Conservation (phyloP, 2,888 invertebrate species). For the Platycheirus albimanus region DNA sequence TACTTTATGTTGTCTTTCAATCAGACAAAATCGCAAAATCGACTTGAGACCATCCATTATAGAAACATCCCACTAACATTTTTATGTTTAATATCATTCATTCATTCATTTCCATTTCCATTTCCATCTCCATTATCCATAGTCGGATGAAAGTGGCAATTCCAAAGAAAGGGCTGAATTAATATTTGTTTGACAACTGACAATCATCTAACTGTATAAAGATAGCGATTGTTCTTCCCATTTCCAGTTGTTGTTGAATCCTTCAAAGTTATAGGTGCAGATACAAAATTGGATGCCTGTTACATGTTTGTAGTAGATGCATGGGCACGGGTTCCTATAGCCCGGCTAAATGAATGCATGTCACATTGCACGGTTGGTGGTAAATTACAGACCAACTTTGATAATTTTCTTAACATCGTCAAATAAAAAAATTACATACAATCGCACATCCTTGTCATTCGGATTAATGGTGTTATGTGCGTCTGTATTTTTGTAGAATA, state of each 20-base stretch:
- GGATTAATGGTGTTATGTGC: conserved; percentile 29
- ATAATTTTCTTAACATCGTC: conserved; percentile 32
- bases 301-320: conserved; percentile 8
- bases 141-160: conserved; percentile 43
- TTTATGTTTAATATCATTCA: conserved; percentile 34
- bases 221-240: conserved; percentile 4
- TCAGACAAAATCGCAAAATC: conserved; percentile 61
- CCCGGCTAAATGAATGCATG: conserved; percentile 41
- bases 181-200: conserved; percentile 16
- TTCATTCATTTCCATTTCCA: too few species aligned
- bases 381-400: conserved; percentile 65
- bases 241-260: neutral
- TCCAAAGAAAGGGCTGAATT: conserved; percentile 13
- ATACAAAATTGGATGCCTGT: conserved; percentile 9
- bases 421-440: conserved; percentile 23
- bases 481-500: neutral
- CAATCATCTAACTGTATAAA: conserved; percentile 3
- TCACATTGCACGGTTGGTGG: conserved; percentile 66
- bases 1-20: conserved; percentile 56
- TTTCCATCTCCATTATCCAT: too few species aligned
- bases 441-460: conserved; percentile 31
- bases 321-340: conserved; percentile 5
- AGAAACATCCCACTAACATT: conserved; percentile 24
- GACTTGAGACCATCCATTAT: conserved; percentile 55
- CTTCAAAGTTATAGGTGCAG: conserved; percentile 13